These are phyloP conservation scores for Prochilodus magdalenae DNA, from an alignment of 2,113 vertebrate species.

Conservation along the genomic window DNA sequence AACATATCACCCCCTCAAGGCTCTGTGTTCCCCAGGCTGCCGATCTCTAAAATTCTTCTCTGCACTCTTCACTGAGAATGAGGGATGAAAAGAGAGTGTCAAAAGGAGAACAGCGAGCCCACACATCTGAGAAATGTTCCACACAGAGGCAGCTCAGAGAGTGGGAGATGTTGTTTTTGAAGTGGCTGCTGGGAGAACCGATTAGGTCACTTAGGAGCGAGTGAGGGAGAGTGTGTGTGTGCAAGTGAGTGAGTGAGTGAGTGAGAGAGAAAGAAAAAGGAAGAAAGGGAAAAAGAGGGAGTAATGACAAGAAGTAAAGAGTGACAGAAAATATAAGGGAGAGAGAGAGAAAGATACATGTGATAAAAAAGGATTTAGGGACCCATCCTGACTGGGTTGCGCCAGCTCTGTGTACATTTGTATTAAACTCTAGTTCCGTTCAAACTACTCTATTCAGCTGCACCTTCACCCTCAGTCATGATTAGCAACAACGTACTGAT, in stretches of 20 bases:
- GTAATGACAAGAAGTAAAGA: conserved; percentile 7
- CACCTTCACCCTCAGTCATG: too few relatives aligned
- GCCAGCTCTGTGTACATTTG: too few relatives aligned
- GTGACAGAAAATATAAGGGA: conserved; percentile 2
- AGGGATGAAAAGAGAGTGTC: conserved; percentile 56
- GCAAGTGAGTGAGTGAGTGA: background rate
- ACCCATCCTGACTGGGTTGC: background rate
- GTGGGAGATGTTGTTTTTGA: conserved; percentile 59
- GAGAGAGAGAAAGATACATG: conserved; percentile 11
- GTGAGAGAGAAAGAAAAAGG: background rate
- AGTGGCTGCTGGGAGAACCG: conserved; percentile 45
- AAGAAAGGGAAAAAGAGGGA: background rate
- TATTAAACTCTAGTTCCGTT: too few relatives aligned
- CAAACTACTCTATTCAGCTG: too few relatives aligned
- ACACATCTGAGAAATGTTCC: conserved; percentile 41
- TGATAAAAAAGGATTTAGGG: conserved; percentile 6
- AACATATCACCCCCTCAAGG: background rate
- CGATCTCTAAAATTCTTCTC: conserved; percentile 55
- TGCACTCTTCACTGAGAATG: conserved; percentile 26
- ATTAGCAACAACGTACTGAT: too few relatives aligned
- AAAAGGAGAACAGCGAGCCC: conserved; percentile 39
- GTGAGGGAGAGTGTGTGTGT: conserved; percentile 15
- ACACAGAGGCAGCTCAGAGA: conserved; percentile 42
- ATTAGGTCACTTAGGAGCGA: conserved; percentile 36
- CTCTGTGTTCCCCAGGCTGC: conserved; percentile 57